Conservation (phyloP, 2,797 vertebrate genomes). For the Florisuga fusca region DNA sequence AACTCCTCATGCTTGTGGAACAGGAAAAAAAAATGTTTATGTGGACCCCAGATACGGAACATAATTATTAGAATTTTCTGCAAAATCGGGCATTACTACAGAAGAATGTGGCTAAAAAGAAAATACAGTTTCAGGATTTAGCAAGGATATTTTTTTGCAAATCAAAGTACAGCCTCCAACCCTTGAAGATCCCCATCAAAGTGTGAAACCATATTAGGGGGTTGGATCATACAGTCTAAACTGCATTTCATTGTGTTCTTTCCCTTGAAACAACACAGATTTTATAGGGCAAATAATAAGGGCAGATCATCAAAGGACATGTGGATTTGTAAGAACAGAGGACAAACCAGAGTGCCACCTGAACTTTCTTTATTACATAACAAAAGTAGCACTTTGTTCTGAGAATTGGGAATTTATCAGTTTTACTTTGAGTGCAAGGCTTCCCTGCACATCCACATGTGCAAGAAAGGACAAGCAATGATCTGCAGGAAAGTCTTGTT, state of each 20-base stretch:
- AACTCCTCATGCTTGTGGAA: background rate
- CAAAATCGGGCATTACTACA: background rate
- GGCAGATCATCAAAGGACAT: background rate
- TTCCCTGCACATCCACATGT: background rate
- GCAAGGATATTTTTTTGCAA: conserved; percentile 26
- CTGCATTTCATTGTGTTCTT: background rate
- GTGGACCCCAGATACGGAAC: background rate
- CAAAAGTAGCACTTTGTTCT: background rate
- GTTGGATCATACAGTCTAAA: conserved; percentile 31
- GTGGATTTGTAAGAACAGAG: background rate
- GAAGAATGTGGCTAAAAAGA: background rate
- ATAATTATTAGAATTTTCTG: background rate
- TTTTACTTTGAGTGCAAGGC: background rate
- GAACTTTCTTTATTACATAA: background rate
- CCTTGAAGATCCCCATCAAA: conserved; percentile 34
- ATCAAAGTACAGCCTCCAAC: conserved; percentile 36
- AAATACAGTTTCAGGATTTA: background rate
- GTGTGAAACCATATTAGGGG: conserved; percentile 43
- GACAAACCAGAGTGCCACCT: background rate
- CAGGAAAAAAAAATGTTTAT: background rate
- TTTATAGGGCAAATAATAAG: conserved; percentile 5
- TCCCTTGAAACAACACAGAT: background rate
- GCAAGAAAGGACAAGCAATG: background rate
- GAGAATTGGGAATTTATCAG: background rate
- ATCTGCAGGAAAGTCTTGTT: background rate